These are phyloP conservation scores for Prionace glauca DNA, from an alignment of 2,797 vertebrate genomes.

Conservation along the genomic window DNA sequence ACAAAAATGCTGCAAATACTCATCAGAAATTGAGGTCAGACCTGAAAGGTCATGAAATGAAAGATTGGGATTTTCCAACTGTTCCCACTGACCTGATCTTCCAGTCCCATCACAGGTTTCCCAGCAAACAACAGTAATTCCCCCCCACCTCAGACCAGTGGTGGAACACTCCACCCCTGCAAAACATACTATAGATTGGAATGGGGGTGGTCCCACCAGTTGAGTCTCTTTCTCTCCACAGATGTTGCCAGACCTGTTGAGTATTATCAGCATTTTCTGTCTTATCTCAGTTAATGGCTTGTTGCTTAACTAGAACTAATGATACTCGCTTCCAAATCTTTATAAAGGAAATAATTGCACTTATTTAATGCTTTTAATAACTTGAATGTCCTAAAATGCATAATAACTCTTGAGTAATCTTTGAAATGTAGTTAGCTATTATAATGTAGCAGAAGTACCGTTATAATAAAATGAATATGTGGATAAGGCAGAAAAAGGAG, in stretches of 20 bases:
- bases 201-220: too few relatives aligned
- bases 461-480: background rate
- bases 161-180: too few relatives aligned
- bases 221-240: background rate
- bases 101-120: too few relatives aligned
- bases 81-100: too few relatives aligned
- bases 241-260: background rate
- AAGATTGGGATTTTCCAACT: background rate
- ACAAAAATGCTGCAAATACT: background rate
- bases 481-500: background rate
- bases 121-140: too few relatives aligned
- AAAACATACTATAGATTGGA: too few relatives aligned
- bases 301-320: background rate
- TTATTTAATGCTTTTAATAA: background rate
- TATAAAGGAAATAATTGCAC: background rate
- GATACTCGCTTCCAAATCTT: background rate
- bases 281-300: background rate
- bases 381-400: background rate
- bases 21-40: background rate
- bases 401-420: background rate
- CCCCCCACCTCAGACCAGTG: too few relatives aligned
- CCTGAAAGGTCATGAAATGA: background rate
- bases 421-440: background rate
- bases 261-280: background rate
- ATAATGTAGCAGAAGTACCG: background rate